Base-by-base conservation (phyloP, 2,797 vertebrate species). In the Heterohyrax brucei region DNA sequence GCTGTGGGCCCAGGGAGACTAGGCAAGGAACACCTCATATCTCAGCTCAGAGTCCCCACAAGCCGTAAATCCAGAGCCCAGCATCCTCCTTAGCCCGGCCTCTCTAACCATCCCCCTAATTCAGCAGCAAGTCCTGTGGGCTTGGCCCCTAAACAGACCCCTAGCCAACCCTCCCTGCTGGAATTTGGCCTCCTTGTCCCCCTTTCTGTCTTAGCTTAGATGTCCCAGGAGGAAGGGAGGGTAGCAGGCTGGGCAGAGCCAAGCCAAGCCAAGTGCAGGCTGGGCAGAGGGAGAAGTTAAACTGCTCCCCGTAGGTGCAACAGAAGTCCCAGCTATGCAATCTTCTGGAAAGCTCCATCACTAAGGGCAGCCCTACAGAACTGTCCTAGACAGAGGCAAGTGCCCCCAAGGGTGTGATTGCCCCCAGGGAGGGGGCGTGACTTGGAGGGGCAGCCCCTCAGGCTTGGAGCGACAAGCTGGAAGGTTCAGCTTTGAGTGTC, bases 221-320 rank as follows among this genome's bases (percentile, higher is more conserved):
- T 24, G 75, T 21, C 56, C 68, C 10, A 18, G 26, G 59, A 9
- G 10, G 59, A 19, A n/a, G 70, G 22, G 53, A 1, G 16, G 59
- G 59, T 19, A 22, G 4, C 26, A 68, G 44, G 39, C 0, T 7
- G 59, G 70, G 19, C 24, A 14, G 66, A 59, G 39, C 39, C 39
- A 39, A 39, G 39, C 39, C 39, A 39, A 39, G 39, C 39, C 39
- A 39, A 39, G 39, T 39, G 4, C 26, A 68, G 44, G 39, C 0
- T 7, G 59, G 70, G 19, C 30, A 14, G 66, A 59, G 39, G 28
- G 8, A 62, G 82, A 28, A 50, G 7, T 13, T 18, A 7, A 3
- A n/a, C 4, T 8, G 30, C 14, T 6, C 19, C 0, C 19, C 0
- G 10, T 5, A 8, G 9, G 5, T 22, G n/a, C 61, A 21, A 8